Conservation (phyloP, 1,140 invertebrate species). For the Zophobas atratus region DNA sequence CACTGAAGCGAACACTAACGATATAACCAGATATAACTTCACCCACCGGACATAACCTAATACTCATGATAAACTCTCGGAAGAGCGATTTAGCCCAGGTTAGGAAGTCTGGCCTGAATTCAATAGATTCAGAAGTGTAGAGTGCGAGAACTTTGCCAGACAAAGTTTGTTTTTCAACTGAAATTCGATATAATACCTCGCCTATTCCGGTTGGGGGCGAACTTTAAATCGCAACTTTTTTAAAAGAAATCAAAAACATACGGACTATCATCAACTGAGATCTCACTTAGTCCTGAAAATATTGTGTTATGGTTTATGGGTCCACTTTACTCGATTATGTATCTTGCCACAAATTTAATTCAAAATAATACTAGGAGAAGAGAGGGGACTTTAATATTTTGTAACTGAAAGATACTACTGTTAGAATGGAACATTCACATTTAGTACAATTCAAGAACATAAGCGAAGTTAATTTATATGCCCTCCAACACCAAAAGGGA, state of each 20-base stretch:
- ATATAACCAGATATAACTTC: constrained; percentile 56
- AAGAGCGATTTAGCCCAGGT: constrained; percentile 53
- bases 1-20: constrained; percentile 48
- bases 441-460: no score
- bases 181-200: constrained; percentile 40
- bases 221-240: constrained; percentile 42
- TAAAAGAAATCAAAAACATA: constrained; percentile 7
- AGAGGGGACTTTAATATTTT: no score
- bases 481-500: no score
- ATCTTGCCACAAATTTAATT: no score
- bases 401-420: no score
- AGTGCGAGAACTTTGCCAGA: constrained; percentile 30
- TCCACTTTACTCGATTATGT: no score
- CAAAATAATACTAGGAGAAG: no score
- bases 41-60: constrained; percentile 55
- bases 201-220: constrained; percentile 10
- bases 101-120: constrained; percentile 44
- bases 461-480: no score
- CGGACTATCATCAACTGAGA: neutral
- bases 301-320: no score
- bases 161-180: constrained; percentile 42
- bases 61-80: constrained; percentile 54
- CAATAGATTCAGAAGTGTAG: constrained; percentile 41
- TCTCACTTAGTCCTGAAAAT: no score
- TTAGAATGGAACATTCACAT: no score